These are phyloP conservation scores for Seladonia tumulorum DNA, from an alignment of 2,888 invertebrate species.

Conservation along the genomic window DNA sequence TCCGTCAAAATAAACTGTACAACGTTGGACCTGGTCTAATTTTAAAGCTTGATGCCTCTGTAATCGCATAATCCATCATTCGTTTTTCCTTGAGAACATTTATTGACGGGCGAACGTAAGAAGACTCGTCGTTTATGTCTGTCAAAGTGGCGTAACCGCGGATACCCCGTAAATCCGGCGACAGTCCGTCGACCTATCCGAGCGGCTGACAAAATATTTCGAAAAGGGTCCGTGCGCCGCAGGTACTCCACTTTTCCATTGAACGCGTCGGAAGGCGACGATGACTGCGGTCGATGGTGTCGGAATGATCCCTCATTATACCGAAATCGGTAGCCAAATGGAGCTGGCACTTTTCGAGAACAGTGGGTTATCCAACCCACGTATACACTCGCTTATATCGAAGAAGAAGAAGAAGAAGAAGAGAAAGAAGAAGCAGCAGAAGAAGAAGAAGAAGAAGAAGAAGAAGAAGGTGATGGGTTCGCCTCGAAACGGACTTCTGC, in stretches of 20 bases:
- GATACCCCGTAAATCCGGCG: neutral
- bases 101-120: neutral
- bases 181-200: neutral
- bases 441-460: slow-evolving; percentile 1
- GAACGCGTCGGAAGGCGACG: neutral
- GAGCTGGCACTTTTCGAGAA: slow-evolving; percentile 52
- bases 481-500: slow-evolving; percentile 37
- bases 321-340: slow-evolving; percentile 71
- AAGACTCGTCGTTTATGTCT: neutral
- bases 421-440: no score
- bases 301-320: slow-evolving; percentile 58
- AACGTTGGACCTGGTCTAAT: neutral
- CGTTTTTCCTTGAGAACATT: no score
- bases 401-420: neutral
- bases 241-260: slow-evolving; percentile 11
- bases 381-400: neutral
- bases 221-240: neutral
- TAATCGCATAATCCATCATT: no score
- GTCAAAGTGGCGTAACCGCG: slow-evolving; percentile 6
- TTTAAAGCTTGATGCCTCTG: no score
- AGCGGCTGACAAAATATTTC: slow-evolving; percentile 19
- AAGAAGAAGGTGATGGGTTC: slow-evolving; percentile 39
- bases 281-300: slow-evolving; percentile 12
- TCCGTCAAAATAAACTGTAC: neutral
- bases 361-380: slow-evolving; percentile 57